Base-by-base conservation (phyloP, 2,113 vertebrate genomes). In the Tychaedon coryphoeus region DNA sequence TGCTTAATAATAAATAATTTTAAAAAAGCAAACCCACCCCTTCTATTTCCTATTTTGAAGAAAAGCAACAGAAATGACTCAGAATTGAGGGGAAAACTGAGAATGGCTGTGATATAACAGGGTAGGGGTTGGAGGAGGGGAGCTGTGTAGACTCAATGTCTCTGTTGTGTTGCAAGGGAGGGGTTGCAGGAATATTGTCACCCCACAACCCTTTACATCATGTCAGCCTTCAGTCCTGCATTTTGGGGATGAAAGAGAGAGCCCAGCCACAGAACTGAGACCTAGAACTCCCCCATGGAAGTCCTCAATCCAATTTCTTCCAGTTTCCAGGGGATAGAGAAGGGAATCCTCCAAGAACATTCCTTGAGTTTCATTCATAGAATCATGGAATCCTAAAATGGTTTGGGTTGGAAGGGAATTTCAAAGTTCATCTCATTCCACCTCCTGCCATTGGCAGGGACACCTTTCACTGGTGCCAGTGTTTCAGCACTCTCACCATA, bases 261-360 rank as follows among this genome's bases (percentile, higher is more conserved):
- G 50, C 12, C 6, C 28, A 51, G 4, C 13, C 38, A 48, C 19
- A 45, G 60, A 72, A n/a, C 8, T 28, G 54, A 38, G 14, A 5
- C 26, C 26, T 22, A 36, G 33, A 67, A 50, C 19, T 3, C 2
- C 8, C 5, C 18, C 0, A 0, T 31, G 22, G 14, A 58, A 33
- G 4, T 31, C 18, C 64, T 69, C 17, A 24, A 7, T 48, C n/a
- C 8, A 51, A 15, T 65, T 4, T 43, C 47, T 64, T 42, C 36
- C 47, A 17, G 8, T 65, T 54, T 54, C 34, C 29, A 73, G 5
- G 9, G 29, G 11, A 16, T 5, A 9, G 57, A 50, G 48, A 66
- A 90, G 29, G 8, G 40, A 76, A 85, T 33, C 43, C 17, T 80
- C 34, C 12, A 58, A 54, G 47, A 72, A 8, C 3, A 42, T 58